A percentile compares a stretch with the other conserved stretches of the same genome.
phyloP scores from a whole-genome alignment of 1,140 invertebrate species.

The Lepidostoma basale region DNA sequence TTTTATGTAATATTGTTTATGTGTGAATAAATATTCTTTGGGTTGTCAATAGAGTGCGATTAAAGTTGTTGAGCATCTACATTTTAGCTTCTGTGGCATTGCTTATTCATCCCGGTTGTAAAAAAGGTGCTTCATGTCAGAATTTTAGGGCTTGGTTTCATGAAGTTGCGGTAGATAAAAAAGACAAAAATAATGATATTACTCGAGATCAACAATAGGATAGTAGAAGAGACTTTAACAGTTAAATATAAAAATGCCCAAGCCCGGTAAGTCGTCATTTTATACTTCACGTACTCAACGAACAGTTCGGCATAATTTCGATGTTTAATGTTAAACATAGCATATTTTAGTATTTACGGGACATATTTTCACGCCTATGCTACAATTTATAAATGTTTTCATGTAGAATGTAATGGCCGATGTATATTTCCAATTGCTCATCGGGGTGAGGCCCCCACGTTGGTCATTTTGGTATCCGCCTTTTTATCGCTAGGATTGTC shows the following conservation, averaged over 20 bases:
- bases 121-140: constrained; percentile 31
- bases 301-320: constrained; percentile 1
- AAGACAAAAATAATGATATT: constrained; percentile 88
- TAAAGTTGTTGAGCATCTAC: too few species aligned
- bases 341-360: too few species aligned
- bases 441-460: constrained; percentile 49
- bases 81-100: constrained; percentile 21
- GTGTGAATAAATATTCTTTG: background rate
- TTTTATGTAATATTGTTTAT: background rate
- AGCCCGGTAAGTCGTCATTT: constrained; percentile 78
- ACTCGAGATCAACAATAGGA: constrained; percentile 97
- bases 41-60: constrained; percentile 11
- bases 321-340: too few species aligned
- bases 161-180: constrained; percentile 59
- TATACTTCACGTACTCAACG: background rate
- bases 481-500: constrained; percentile 55
- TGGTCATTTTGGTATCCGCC: constrained; percentile 52
- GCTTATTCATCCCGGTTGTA: constrained; percentile 33
- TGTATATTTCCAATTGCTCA: background rate
- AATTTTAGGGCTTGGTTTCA: constrained; percentile 60
- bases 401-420: background rate
- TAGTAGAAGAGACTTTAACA: constrained; percentile 93
- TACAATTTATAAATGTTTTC: background rate
- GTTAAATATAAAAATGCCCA: constrained; percentile 95
- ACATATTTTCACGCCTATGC: too few species aligned